A percentile compares a stretch with the other conserved stretches of the same genome.
phyloP scores from a whole-genome alignment of 2,113 vertebrate species.

The Propithecus coquereli region DNA sequence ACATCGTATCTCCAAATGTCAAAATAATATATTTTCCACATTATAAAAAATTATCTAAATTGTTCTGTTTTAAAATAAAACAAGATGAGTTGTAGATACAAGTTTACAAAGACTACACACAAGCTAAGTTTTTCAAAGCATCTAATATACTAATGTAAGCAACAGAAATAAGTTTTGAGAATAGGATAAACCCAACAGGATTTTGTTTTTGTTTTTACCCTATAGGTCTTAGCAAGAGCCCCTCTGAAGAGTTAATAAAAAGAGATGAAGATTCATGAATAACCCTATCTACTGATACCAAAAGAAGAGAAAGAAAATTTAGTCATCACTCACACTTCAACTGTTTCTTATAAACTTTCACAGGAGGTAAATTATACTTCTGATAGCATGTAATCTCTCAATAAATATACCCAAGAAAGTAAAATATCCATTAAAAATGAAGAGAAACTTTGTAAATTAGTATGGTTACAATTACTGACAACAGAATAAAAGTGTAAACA shows the following conservation, averaged over 20 bases:
- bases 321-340: slow-evolving; percentile 27
- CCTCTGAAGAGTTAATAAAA: neutral
- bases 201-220: neutral
- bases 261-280: slow-evolving; percentile 19
- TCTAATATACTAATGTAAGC: neutral
- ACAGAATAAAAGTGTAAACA: slow-evolving; percentile 48
- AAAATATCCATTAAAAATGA: slow-evolving; percentile 20
- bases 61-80: slow-evolving; percentile 28
- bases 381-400: neutral
- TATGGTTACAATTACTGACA: slow-evolving; percentile 47
- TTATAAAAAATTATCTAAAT: neutral
- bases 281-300: neutral
- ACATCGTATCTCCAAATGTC: neutral
- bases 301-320: slow-evolving; percentile 37
- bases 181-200: neutral
- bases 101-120: neutral
- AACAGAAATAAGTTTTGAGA: slow-evolving; percentile 18
- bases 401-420: slow-evolving; percentile 40
- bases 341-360: slow-evolving; percentile 19
- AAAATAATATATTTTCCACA: slow-evolving; percentile 28
- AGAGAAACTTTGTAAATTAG: slow-evolving; percentile 28
- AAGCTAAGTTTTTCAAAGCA: slow-evolving; percentile 28
- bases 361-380: neutral
- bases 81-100: neutral
- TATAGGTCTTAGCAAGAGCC: neutral